Conservation (phyloP, 2,797 vertebrate genomes). For the Acipenser transmontanus region DNA sequence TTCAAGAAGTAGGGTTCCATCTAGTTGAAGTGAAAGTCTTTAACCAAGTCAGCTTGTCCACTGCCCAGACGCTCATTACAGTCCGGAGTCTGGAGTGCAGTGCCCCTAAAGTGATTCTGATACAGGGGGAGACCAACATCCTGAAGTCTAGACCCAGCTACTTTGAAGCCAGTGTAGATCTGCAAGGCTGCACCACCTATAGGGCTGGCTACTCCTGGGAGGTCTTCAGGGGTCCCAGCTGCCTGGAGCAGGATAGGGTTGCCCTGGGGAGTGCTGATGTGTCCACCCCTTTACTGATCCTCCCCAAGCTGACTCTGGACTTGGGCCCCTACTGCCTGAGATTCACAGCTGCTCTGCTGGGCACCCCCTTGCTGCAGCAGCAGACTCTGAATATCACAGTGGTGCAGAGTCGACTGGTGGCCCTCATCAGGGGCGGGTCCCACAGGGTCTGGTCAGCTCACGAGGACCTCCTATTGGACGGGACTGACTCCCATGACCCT, state of each 20-base stretch:
- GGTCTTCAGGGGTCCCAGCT: slow-evolving; percentile 36
- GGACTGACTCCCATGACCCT: slow-evolving; percentile 59
- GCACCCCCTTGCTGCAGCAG: slow-evolving; percentile 47
- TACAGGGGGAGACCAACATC: slow-evolving; percentile 42
- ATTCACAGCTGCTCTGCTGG: slow-evolving; percentile 49
- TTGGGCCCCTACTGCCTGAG: slow-evolving; percentile 54
- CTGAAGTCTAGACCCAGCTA: slow-evolving; percentile 44
- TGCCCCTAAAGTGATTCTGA: slow-evolving; percentile 38
- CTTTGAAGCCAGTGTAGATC: slow-evolving; percentile 59
- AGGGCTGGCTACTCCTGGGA: slow-evolving; percentile 61
- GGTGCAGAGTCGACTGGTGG: slow-evolving; percentile 47
- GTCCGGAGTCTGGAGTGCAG: slow-evolving; percentile 50
- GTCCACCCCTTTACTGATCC: slow-evolving; percentile 43
- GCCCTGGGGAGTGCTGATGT: slow-evolving; percentile 29
- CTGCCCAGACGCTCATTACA: slow-evolving; percentile 30
- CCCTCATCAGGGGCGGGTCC: slow-evolving; percentile 62
- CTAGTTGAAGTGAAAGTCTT: slow-evolving; percentile 40
- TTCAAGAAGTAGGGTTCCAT: slow-evolving; percentile 40
- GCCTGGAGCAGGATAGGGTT: slow-evolving; percentile 25
- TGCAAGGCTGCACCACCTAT: slow-evolving; percentile 55
- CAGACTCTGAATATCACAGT: slow-evolving; percentile 42
- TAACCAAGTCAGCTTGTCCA: slow-evolving; percentile 54
- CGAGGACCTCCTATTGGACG: slow-evolving; percentile 59
- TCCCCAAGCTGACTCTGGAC: slow-evolving; percentile 49
- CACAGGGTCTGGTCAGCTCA: slow-evolving; percentile 48